These are phyloP conservation scores for Spea bombifrons DNA, from an alignment of 2,113 vertebrate genomes.

Conservation along the genomic window DNA sequence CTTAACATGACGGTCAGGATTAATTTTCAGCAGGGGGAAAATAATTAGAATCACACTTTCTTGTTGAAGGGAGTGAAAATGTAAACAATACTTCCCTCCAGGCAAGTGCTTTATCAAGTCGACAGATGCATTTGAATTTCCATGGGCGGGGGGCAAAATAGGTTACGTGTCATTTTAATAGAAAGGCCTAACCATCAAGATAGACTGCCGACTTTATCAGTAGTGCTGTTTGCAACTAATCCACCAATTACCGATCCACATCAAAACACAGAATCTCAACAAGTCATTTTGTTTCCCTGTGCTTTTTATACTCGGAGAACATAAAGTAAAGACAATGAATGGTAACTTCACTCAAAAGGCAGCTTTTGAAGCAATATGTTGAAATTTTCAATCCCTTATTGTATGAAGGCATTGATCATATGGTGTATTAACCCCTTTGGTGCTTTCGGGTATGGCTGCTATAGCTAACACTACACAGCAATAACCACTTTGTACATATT, in stretches of 20 bases:
- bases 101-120: conserved; percentile 99
- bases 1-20: conserved; percentile 89
- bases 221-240: conserved; percentile 80
- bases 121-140: conserved; percentile 99
- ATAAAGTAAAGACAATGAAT: conserved; percentile 46
- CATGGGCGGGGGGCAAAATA: conserved; percentile 95
- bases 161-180: conserved; percentile 99
- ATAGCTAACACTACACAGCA: too few relatives aligned
- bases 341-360: not conserved
- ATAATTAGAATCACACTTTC: conserved; percentile 99
- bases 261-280: conserved; percentile 76
- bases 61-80: conserved; percentile 98
- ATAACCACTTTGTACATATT: too few relatives aligned
- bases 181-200: conserved; percentile 84
- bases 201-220: conserved; percentile 79
- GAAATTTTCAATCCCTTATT: not conserved
- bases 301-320: conserved; percentile 69
- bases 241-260: conserved; percentile 72
- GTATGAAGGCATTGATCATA: not conserved
- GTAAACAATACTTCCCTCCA: conserved; percentile 99
- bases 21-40: conserved; percentile 96
- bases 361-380: not conserved
- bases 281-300: conserved; percentile 68
- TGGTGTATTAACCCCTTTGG: not conserved
- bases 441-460: not conserved